These are phyloP conservation scores for Macrotrachela quadricornifera DNA, from an alignment of 1,140 invertebrate species.

Conservation along the genomic window DNA sequence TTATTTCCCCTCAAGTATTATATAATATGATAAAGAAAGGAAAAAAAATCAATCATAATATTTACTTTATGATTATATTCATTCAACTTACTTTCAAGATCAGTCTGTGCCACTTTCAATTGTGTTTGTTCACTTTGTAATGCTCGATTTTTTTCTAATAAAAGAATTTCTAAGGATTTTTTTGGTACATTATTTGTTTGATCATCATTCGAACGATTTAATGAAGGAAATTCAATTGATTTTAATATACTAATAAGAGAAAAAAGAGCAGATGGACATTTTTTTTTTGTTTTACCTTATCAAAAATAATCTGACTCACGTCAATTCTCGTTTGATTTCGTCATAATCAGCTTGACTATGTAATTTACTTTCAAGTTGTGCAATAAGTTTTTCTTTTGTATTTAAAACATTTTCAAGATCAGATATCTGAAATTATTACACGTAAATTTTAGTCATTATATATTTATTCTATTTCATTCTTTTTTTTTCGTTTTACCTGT, in stretches of 20 bases:
- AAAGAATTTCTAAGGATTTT: slow-evolving; percentile 51
- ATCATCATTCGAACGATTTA: slow-evolving; percentile 21
- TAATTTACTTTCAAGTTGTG: slow-evolving; percentile 56
- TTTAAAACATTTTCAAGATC: slow-evolving; percentile 66
- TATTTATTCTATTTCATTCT: too few species aligned
- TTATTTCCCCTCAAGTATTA: too few species aligned
- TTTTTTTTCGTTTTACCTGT: slow-evolving; percentile 34
- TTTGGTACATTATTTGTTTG: too few species aligned
- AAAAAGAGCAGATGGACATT: too few species aligned
- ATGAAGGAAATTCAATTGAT: slow-evolving; percentile 43
- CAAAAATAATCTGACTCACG: slow-evolving; percentile 12
- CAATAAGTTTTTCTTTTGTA: slow-evolving; percentile 60
- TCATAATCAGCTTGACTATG: slow-evolving; percentile 67
- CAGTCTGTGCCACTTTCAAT: slow-evolving; percentile 13
- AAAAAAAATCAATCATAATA: too few species aligned
- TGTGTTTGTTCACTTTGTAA: slow-evolving; percentile 37
- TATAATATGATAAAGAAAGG: too few species aligned
- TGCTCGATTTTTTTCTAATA: slow-evolving; percentile 52
- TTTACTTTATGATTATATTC: too few species aligned
- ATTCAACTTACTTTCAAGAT: too few species aligned
- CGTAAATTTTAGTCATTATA: too few species aligned
- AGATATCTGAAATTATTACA: background rate
- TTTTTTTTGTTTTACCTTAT: too few species aligned
- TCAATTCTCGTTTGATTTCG: slow-evolving; percentile 63
- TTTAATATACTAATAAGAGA: slow-evolving; percentile 40